Base-by-base conservation (phyloP, 2,888 invertebrate genomes). In the Mythimna loreyi region DNA sequence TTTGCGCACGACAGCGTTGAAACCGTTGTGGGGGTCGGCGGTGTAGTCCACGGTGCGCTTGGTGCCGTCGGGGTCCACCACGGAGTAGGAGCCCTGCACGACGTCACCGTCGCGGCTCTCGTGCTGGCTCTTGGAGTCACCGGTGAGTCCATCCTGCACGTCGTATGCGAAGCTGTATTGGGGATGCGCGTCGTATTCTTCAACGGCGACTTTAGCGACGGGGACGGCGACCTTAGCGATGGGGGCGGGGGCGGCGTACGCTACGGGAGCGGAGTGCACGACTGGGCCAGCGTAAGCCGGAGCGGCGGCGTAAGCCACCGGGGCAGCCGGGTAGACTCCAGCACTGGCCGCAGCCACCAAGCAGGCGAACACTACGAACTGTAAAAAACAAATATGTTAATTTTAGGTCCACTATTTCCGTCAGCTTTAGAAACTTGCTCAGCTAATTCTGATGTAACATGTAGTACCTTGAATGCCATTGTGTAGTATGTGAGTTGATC, bases 1-100 rank as follows among this genome's bases (percentile, higher is more conserved):
- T 79, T 91, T 94, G 89, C 91, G 94, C 5, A 96, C 96, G 56
- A 96, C 96, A 30, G 96, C 96, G 90, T 96, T 96, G 92, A 96
- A 96, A 28, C 96, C 89, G 90, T 96, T 92, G 93, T 95, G 89
- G 40, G 88, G 88, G 81, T 94, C 94, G 56, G 95, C 94, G 77
- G 93, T 93, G 91, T 95, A 95, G 58, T 96, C 96, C 3, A 96
- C 96, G 66, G 94, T 96, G 80, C 96, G 95, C 87, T 93, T 94
- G 86, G 95, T 96, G 84, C 96, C 96, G 75, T 96, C 96, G 60
- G 96, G 93, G 84, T 96, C 96, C 43, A 93, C 92, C 7, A 96
- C 92, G 80, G 96, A 96, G 92, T 96, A 96, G 64, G 96, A 95
- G 71, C 96, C 96, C 50, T 92, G 90, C 19, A 95, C 95, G 56